Conservation (phyloP, 2,113 vertebrate species). For the Heteronetta atricapilla region DNA sequence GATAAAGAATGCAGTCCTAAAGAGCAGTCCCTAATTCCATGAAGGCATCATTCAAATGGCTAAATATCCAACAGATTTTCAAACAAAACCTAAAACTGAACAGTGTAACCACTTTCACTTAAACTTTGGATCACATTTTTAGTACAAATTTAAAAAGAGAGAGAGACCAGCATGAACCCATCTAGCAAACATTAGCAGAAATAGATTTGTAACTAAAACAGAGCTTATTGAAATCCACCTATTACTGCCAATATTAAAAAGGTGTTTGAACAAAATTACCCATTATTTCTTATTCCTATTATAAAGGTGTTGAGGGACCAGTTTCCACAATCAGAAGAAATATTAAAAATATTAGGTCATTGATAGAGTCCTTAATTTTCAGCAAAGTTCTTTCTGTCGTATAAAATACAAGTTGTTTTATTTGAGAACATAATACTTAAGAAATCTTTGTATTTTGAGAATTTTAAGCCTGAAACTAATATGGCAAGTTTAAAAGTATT, state of each 20-base stretch:
- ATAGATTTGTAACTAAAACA: not conserved
- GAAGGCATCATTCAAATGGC: not conserved
- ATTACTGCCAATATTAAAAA: not conserved
- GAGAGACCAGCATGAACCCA: not conserved
- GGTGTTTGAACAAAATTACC: not conserved
- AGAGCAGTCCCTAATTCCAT: not conserved
- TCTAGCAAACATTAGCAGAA: not conserved
- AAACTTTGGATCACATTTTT: not conserved
- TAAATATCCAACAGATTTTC: not conserved
- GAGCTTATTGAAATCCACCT: not conserved
- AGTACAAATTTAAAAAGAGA: not conserved
- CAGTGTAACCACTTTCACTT: not conserved
- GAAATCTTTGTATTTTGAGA: conserved; percentile 2
- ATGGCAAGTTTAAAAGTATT: not conserved
- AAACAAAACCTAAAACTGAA: not conserved
- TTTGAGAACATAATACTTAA: not conserved
- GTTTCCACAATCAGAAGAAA: not conserved
- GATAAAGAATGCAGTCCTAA: not conserved
- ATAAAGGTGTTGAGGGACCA: not conserved
- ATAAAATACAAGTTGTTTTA: not conserved
- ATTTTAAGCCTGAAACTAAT: not conserved
- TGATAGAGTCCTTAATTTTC: not conserved
- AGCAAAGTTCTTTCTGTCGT: not conserved
- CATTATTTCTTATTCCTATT: not conserved
- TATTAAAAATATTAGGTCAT: not conserved